Percentiles rank a stretch among this genome's conserved stretches.
Evolutionary conservation across 2,888 invertebrate species (phyloP).

Genomic region (Glyphotaelius pellucidus): DNA sequence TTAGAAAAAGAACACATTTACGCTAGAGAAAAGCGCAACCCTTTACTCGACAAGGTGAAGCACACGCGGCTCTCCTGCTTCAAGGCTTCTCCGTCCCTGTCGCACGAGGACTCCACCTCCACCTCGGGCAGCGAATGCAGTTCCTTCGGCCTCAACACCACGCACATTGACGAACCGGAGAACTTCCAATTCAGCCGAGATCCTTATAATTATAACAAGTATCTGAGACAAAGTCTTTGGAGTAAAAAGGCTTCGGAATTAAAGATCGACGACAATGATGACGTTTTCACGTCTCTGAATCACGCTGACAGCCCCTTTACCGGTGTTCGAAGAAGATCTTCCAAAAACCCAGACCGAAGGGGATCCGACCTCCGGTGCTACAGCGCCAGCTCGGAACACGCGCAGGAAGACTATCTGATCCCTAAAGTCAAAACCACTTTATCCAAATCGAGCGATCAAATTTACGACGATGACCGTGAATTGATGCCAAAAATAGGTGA

Average conservation of each 20-base stretch:
- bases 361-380: conserved; percentile 75
- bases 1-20: conserved; percentile 78
- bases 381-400: conserved; percentile 76
- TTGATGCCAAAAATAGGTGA: conserved; percentile 63
- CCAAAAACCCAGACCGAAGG: conserved; percentile 71
- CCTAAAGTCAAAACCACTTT: conserved; percentile 74
- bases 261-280: conserved; percentile 71
- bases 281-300: conserved; percentile 71
- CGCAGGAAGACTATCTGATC: conserved; percentile 68
- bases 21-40: conserved; percentile 82
- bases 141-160: conserved; percentile 73
- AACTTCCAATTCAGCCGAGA: conserved; percentile 72
- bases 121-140: conserved; percentile 78
- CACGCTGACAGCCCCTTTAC: conserved; percentile 14
- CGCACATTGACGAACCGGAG: conserved; percentile 71
- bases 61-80: conserved; percentile 84
- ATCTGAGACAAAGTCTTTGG: conserved; percentile 77
- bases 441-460: conserved; percentile 78
- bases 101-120: conserved; percentile 76
- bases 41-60: conserved; percentile 83
- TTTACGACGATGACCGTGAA: conserved; percentile 72
- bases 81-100: conserved; percentile 77
- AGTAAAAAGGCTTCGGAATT: conserved; percentile 70
- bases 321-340: conserved; percentile 69
- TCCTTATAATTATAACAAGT: conserved; percentile 72